Evolutionary conservation across 2,888 invertebrate species (phyloP), one percentile per base, ranked within the genome.

Genomic region (Pyrochroa serraticornis): DNA sequence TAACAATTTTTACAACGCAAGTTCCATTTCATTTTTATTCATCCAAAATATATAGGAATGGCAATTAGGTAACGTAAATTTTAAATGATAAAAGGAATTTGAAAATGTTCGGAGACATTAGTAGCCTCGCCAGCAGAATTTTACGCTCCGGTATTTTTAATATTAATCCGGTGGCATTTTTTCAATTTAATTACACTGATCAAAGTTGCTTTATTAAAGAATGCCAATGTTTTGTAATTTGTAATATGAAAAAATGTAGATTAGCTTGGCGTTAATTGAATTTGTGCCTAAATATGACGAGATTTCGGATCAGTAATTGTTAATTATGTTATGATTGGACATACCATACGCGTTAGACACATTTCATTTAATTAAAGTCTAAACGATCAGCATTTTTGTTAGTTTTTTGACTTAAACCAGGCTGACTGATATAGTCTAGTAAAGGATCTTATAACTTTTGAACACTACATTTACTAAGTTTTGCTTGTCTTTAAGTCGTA

Each of bases 161-260:
- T 43, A 43, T 42, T 22, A 22, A 22, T 22, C 22, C 22, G 45
- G 42, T 42, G 46, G 57, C 57, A 58, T 58, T 51, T 58, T 58
- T 41, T n/a, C 51, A 47, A 58, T 58, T 58, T 45, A 58, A 58
- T 58, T 58, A 51, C 38, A 46, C 10, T 36, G 51, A 58, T 51
- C 57, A 47, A 47, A 47, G 43, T 51, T 36, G 36, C 37, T 58
- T 52, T 52, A 58, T 58, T 58, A 57, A 57, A 57, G 57, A 51
- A 57, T 57, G 50, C 57, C 57, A 33, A 46, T 36, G 51, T 41
- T 41, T 45, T 10, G 31, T 42, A 42, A 42, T 22, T 22, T 22
- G 22, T 22, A 22, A 22, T 22, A 50, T 50, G 34, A 12, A 52
- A 50, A 51, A 52, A 37, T 44, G 32, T 38, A 37, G 44, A 52